These are phyloP conservation scores for Lutjanus erythropterus DNA, from an alignment of 2,113 vertebrate species.

Conservation along the genomic window DNA sequence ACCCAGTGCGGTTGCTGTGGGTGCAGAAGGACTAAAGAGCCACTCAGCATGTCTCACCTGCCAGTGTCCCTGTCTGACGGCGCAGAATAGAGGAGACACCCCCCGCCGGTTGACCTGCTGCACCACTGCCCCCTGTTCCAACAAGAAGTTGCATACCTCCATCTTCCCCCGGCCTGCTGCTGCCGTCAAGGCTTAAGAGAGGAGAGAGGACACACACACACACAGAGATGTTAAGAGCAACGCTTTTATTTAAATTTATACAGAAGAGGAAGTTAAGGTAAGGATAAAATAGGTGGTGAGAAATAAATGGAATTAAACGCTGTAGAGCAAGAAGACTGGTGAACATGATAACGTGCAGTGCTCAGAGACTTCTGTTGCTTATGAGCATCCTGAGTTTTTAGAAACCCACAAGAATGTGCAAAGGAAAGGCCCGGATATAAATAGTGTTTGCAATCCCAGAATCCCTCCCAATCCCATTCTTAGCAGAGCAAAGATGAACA, in stretches of 20 bases:
- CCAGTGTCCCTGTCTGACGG: constrained; percentile 96
- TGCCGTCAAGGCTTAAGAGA: constrained; percentile 90
- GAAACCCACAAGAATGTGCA: not conserved
- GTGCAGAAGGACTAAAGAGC: not conserved
- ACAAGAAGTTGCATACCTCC: constrained; percentile 90
- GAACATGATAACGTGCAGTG: not conserved
- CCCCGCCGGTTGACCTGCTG: constrained; percentile 91
- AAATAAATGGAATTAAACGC: constrained; percentile 7
- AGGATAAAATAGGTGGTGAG: not conserved
- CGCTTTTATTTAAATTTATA: not conserved
- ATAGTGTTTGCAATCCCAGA: constrained; percentile 1
- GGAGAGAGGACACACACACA: constrained; percentile 31
- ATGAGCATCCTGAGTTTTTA: not conserved
- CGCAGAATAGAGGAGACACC: constrained; percentile 90
- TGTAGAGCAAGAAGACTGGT: not conserved
- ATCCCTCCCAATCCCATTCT: constrained; percentile 22
- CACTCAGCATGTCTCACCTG: constrained; percentile 86
- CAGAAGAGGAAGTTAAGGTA: constrained; percentile 2
- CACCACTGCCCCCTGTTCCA: constrained; percentile 88
- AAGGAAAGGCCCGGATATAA: constrained; percentile 11
- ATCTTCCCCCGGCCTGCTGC: constrained; percentile 94
- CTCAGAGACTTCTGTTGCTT: not conserved
- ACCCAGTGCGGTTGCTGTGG: constrained; percentile 15
- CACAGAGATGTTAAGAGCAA: constrained; percentile 7
- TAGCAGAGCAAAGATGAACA: constrained; percentile 18